Evolutionary conservation across 2,797 vertebrate species (phyloP).

Genomic region (Epinephelus malabaricus): DNA sequence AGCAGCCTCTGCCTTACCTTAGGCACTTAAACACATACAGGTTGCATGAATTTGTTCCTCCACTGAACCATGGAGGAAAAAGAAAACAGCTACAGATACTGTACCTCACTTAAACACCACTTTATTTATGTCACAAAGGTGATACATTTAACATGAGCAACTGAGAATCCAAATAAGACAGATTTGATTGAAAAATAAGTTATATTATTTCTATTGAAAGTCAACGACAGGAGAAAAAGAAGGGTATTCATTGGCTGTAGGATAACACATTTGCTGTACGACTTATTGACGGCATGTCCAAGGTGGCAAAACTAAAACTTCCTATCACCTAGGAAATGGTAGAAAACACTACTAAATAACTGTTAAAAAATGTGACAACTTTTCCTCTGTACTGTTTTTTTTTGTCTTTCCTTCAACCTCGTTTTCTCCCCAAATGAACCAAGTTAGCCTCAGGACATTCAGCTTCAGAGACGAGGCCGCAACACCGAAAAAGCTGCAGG

Average conservation of each 20-base stretch:
- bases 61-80: slow-evolving; percentile 30
- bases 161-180: not conserved
- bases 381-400: slow-evolving; percentile 17
- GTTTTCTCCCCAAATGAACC: not conserved
- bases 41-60: slow-evolving; percentile 21
- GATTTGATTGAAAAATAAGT: not conserved
- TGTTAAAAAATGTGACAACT: not conserved
- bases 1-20: slow-evolving; percentile 63
- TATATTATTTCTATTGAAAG: not conserved
- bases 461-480: slow-evolving; percentile 27
- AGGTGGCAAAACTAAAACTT: slow-evolving; percentile 1
- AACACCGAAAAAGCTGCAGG: slow-evolving; percentile 53
- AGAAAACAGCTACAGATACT: slow-evolving; percentile 18
- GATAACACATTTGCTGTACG: not conserved
- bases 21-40: slow-evolving; percentile 63
- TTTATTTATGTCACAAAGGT: not conserved
- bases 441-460: slow-evolving; percentile 28
- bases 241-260: not conserved
- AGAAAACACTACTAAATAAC: slow-evolving; percentile 22
- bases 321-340: not conserved
- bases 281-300: not conserved
- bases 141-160: not conserved
- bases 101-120: not conserved
- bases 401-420: slow-evolving; percentile 22
- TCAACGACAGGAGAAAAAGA: not conserved